Percentiles rank a stretch among this genome's conserved stretches.
Conservation (phyloP, 2,888 invertebrate species). For the Tanypteryx hageni region DNA sequence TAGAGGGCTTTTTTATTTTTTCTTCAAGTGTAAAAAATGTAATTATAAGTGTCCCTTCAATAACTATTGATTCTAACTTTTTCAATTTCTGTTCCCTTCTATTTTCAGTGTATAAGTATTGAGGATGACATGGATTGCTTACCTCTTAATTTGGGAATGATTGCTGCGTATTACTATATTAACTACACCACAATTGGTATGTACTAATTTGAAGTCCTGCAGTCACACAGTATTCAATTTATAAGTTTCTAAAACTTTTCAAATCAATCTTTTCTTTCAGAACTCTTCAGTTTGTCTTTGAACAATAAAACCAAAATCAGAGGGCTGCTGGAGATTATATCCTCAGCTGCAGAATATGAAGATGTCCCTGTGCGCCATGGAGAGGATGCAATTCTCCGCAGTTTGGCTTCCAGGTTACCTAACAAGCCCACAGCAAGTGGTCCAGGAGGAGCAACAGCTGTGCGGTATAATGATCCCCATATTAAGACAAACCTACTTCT, state of each 20-base stretch:
- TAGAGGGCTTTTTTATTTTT: too few relatives aligned
- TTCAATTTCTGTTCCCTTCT: constrained; percentile 60
- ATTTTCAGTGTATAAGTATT: constrained; percentile 88
- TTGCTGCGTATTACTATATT: constrained; percentile 99
- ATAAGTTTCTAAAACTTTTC: neutral
- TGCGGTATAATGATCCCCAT: constrained; percentile 97
- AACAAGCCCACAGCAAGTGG: constrained; percentile 84
- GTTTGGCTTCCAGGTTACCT: constrained; percentile 79
- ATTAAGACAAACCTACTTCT: constrained; percentile 96
- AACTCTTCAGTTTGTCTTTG: constrained; percentile 97
- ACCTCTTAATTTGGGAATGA: constrained; percentile 99
- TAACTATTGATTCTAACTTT: neutral
- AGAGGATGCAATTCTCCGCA: constrained; percentile 91
- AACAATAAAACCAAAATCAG: constrained; percentile 98
- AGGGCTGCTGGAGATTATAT: constrained; percentile 97
- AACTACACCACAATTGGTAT: constrained; percentile 98
- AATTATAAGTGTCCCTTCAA: neutral
- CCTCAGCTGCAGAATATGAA: constrained; percentile 98
- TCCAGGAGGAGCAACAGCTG: constrained; percentile 72
- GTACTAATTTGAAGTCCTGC: constrained; percentile 68
- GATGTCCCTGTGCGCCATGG: constrained; percentile 95
- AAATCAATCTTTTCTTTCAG: constrained; percentile 77
- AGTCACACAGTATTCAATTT: constrained; percentile 6
- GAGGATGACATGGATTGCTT: constrained; percentile 99
- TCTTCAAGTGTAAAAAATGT: too few relatives aligned